A percentile compares a stretch with the other conserved stretches of the same genome.
Conservation (phyloP, 2,113 vertebrate genomes). For the Riparia riparia region DNA sequence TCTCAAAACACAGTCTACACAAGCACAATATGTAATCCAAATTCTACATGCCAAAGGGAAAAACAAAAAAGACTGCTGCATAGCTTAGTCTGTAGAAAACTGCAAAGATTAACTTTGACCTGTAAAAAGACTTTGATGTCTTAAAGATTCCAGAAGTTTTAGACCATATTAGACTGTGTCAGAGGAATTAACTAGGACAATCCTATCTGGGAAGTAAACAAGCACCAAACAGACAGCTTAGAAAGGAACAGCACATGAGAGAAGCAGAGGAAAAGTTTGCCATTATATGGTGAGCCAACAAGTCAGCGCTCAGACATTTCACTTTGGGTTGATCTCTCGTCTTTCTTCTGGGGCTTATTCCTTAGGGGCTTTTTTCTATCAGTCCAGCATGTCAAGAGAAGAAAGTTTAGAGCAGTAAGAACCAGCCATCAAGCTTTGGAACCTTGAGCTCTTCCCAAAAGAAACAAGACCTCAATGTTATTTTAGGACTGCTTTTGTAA, state of each 20-base stretch:
- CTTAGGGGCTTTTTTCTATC: constrained; percentile 12
- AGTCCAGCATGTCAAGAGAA: constrained; percentile 10
- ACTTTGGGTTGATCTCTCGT: neutral
- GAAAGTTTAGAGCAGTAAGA: neutral
- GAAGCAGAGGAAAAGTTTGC: neutral
- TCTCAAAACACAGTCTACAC: neutral
- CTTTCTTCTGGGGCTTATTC: neutral
- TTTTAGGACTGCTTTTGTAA: constrained; percentile 27
- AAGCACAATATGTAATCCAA: neutral
- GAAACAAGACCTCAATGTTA: constrained; percentile 13
- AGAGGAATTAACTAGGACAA: neutral
- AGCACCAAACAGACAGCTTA: neutral
- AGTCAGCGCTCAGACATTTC: neutral
- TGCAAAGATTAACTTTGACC: neutral
- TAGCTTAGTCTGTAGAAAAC: neutral
- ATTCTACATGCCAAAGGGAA: neutral
- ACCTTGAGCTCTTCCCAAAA: constrained; percentile 14
- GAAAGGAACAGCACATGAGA: neutral
- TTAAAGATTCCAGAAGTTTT: neutral
- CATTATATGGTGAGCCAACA: neutral
- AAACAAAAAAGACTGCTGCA: neutral
- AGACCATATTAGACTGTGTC: neutral
- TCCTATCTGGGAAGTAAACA: neutral
- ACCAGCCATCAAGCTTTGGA: neutral
- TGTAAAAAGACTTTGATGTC: neutral